Percentiles rank a stretch among this genome's conserved stretches.
Conservation (phyloP, 2,888 invertebrate genomes). For the Tyria jacobaeae region DNA sequence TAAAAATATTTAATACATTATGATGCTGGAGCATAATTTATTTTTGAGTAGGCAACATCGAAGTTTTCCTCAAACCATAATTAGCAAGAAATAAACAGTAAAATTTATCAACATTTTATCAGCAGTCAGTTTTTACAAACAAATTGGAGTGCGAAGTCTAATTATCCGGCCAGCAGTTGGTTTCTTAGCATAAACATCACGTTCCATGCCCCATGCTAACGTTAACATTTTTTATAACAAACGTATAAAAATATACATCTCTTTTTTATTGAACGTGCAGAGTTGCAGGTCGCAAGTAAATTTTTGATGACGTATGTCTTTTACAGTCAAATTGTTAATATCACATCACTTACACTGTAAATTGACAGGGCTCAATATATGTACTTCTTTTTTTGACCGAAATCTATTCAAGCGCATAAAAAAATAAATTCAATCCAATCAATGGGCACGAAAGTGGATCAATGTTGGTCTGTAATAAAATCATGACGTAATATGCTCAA, state of each 20-base stretch:
- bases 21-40: background rate
- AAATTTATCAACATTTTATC: background rate
- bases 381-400: background rate
- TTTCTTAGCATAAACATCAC: conserved; percentile 19
- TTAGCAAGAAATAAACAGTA: background rate
- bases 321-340: background rate
- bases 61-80: background rate
- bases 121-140: conserved; percentile 12
- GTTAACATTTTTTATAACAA: background rate
- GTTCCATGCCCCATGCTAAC: background rate
- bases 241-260: too few species aligned
- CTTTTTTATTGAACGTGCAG: too few species aligned
- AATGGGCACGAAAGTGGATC: background rate
- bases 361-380: background rate
- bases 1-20: too few species aligned
- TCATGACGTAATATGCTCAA: background rate
- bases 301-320: too few species aligned
- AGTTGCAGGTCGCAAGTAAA: too few species aligned
- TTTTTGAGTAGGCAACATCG: background rate
- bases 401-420: background rate
- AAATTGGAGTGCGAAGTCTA: conserved; percentile 28
- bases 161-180: conserved; percentile 35
- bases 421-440: background rate
- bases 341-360: background rate
- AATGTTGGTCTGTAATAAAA: background rate